A percentile compares a stretch with the other conserved stretches of the same genome.
phyloP scores from a whole-genome alignment of 2,888 invertebrate species.

The Chrysomela aeneicollis region DNA sequence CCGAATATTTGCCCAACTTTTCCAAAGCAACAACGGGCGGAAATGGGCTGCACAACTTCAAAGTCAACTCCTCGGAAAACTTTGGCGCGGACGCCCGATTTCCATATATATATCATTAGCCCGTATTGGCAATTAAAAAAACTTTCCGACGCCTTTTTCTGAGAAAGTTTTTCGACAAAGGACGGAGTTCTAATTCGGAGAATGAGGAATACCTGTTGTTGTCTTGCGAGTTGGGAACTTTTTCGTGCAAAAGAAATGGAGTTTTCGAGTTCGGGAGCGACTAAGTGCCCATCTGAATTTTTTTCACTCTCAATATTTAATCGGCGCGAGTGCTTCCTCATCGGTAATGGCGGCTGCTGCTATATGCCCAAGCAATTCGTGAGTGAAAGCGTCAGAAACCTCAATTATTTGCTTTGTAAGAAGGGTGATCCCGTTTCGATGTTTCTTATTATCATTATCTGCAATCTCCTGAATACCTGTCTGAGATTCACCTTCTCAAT shows the following conservation, averaged over 20 bases:
- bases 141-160: not conserved
- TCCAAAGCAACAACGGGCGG: not conserved
- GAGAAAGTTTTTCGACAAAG: not conserved
- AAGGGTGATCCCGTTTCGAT: too few relatives aligned
- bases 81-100: not conserved
- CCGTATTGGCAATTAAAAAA: not conserved
- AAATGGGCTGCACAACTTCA: not conserved
- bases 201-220: conserved; percentile 3
- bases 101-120: conserved; percentile 4
- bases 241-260: not conserved
- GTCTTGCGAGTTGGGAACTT: not conserved
- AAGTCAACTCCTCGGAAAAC: not conserved
- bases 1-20: not conserved
- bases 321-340: not conserved
- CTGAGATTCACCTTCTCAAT: too few relatives aligned
- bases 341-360: not conserved
- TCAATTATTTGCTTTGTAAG: too few relatives aligned
- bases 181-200: conserved; percentile 1
- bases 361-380: too few relatives aligned
- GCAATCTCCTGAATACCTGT: too few relatives aligned
- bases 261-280: not conserved
- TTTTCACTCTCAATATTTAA: not conserved
- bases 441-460: too few relatives aligned
- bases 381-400: too few relatives aligned
- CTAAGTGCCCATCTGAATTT: not conserved